These are phyloP conservation scores for Nomada flava DNA, from an alignment of 2,888 invertebrate genomes.

Conservation along the genomic window DNA sequence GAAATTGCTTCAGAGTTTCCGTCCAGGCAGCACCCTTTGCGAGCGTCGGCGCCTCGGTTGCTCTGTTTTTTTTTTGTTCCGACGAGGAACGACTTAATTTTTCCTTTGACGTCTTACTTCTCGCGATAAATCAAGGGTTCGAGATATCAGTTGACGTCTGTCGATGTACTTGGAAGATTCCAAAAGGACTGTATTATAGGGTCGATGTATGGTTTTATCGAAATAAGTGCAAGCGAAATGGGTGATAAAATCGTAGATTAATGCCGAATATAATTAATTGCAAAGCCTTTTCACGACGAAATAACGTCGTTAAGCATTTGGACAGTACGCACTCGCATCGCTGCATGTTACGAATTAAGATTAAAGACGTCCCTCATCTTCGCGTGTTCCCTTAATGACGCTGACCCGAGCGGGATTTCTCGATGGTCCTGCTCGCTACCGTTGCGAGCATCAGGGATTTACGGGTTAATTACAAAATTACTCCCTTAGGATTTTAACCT, in stretches of 20 bases:
- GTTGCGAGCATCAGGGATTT: slow-evolving; percentile 53
- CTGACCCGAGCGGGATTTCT: slow-evolving; percentile 54
- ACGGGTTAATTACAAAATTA: slow-evolving; percentile 72
- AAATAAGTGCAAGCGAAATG: too few relatives aligned
- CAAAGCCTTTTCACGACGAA: not conserved
- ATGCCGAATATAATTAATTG: not conserved
- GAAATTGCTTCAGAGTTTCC: slow-evolving; percentile 39
- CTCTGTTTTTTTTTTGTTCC: slow-evolving; percentile 1
- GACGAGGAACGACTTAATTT: slow-evolving; percentile 15
- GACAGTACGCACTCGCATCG: slow-evolving; percentile 19
- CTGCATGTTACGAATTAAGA: slow-evolving; percentile 59
- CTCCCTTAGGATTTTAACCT: slow-evolving; percentile 70
- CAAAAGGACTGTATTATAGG: too few relatives aligned
- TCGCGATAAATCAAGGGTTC: not conserved
- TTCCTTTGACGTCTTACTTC: not conserved
- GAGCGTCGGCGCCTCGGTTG: not conserved
- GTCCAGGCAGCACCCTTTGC: not conserved
- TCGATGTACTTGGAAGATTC: too few relatives aligned
- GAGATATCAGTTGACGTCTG: too few relatives aligned
- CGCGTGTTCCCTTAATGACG: slow-evolving; percentile 62
- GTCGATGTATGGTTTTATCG: not conserved
- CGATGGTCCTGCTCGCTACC: slow-evolving; percentile 64
- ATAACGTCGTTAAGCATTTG: slow-evolving; percentile 15
- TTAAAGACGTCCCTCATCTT: slow-evolving; percentile 66
- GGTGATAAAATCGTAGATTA: not conserved